Evolutionary conservation across 1,140 invertebrate species (phyloP).

Genomic region (Leguminivora glycinivorella): DNA sequence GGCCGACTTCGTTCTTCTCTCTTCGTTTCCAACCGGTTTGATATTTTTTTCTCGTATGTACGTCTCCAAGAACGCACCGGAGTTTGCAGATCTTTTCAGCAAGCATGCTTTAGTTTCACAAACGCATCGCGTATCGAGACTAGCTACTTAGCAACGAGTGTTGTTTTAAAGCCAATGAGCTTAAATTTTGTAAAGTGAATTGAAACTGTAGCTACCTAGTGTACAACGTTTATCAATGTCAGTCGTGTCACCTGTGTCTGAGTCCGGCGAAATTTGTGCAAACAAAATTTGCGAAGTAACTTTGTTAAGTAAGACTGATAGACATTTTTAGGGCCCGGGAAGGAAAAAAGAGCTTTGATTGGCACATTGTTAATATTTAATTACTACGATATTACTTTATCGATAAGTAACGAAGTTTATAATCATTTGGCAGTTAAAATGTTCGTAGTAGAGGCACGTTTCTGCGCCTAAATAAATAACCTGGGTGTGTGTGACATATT

Average conservation of each 20-base stretch:
- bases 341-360: slow-evolving; percentile 46
- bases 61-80: too few relatives aligned
- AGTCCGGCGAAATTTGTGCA: slow-evolving; percentile 37
- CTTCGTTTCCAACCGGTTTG: too few relatives aligned
- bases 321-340: slow-evolving; percentile 47
- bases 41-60: too few relatives aligned
- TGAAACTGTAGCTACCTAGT: slow-evolving; percentile 1
- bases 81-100: too few relatives aligned
- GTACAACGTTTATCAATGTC: slow-evolving; percentile 41
- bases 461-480: too few relatives aligned
- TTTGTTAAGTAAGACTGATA: slow-evolving; percentile 63
- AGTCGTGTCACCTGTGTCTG: slow-evolving; percentile 47
- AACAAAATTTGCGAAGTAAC: slow-evolving; percentile 56
- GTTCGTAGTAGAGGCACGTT: not conserved
- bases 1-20: too few relatives aligned
- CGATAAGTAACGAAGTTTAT: not conserved
- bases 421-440: not conserved
- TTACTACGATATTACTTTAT: slow-evolving; percentile 7
- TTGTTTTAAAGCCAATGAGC: not conserved
- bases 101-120: too few relatives aligned
- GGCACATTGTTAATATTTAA: slow-evolving; percentile 44
- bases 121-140: too few relatives aligned
- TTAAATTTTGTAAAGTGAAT: slow-evolving; percentile 20
- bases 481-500: too few relatives aligned
- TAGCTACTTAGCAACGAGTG: too few relatives aligned